A percentile compares a stretch with the other conserved stretches of the same genome.
phyloP scores from a whole-genome alignment of 2,888 invertebrate genomes.

The Scaptomyza cyrtandrae region DNA sequence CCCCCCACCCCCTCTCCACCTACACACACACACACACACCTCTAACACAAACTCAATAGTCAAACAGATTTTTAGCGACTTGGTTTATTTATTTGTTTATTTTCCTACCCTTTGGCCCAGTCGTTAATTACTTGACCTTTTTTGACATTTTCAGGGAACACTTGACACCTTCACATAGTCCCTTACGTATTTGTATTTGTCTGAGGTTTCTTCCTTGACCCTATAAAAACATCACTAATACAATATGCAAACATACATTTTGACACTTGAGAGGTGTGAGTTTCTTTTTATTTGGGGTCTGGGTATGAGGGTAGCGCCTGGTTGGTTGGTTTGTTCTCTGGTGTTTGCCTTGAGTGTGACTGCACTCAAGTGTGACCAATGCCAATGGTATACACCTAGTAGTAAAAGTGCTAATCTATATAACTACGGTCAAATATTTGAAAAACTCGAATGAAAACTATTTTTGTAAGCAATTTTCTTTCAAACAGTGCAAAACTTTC shows the following conservation, averaged over 20 bases:
- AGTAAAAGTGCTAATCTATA: not conserved
- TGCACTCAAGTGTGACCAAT: constrained; percentile 29
- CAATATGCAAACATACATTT: not conserved
- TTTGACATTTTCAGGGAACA: constrained; percentile 54
- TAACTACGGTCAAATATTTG: not conserved
- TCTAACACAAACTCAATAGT: not conserved
- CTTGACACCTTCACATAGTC: constrained; percentile 58
- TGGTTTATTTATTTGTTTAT: constrained; percentile 31
- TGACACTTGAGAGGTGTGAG: constrained; percentile 40
- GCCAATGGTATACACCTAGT: not conserved
- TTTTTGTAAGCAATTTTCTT: too few species aligned
- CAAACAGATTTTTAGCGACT: constrained; percentile 5
- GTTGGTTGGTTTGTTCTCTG: constrained; percentile 24
- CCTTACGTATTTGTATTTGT: constrained; percentile 54
- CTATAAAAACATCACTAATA: constrained; percentile 60
- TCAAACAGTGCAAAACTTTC: not conserved
- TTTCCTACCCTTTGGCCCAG: constrained; percentile 13
- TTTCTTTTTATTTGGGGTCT: constrained; percentile 32
- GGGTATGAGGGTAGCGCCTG: constrained; percentile 14
- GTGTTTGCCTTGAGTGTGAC: constrained; percentile 19
- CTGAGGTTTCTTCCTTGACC: constrained; percentile 41
- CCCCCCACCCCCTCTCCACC: not conserved
- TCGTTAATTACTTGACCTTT: constrained; percentile 50
- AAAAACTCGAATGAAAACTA: not conserved
- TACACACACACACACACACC: not conserved